Base-by-base conservation (phyloP, 2,113 vertebrate species). In the Syngnathoides biaculeatus region DNA sequence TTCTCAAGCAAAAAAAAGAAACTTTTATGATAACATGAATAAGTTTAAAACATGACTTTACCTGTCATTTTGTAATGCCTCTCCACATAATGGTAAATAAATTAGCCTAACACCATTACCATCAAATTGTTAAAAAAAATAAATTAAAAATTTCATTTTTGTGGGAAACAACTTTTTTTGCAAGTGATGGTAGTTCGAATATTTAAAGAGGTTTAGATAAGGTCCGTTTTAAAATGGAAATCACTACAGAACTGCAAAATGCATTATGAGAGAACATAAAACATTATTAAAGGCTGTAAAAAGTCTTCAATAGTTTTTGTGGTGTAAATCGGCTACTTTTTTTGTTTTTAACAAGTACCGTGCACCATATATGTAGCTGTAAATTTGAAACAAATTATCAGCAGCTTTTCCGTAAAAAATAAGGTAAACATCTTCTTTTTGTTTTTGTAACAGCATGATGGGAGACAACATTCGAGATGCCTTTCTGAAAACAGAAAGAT, bases 111-210 rank as follows among this genome's bases (percentile, higher is more conserved):
- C 50, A 22, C 30, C 7, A 68, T 2, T 45, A 38, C 27, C 2
- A 24, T 12, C 65, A 12, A 71, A 58, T 73, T 6, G 5, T 4
- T 38, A 0, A 10, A 38, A 79, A n/a, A 17, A 68, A 63, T 3
- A 40, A 39, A 38, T 19, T 68, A 80, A 74, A 35, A 67, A 57
- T 64, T 57, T 4, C 39, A 59, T 40, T 17, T 39, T 7, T 30
- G 27, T 19, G 30, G 56, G 17, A 17, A 58, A 58, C 26, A 35
- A 3, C 5, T 15, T 17, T 57, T 26, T 30, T 57, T 24, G 11
- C 22, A 56, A 13, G 53, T 26, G 22, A 26, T 22, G 2, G 10
- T 53, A 24, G 9, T 19, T 5, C 7, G 15, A 47, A 5, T 47
- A 19, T 24, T 17, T 2, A 27, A 30, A 30, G 22, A 55, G 22